Percentiles rank a stretch among this genome's conserved stretches.
Conservation (phyloP, 1,140 invertebrate genomes). For the Drosophila arizonae region DNA sequence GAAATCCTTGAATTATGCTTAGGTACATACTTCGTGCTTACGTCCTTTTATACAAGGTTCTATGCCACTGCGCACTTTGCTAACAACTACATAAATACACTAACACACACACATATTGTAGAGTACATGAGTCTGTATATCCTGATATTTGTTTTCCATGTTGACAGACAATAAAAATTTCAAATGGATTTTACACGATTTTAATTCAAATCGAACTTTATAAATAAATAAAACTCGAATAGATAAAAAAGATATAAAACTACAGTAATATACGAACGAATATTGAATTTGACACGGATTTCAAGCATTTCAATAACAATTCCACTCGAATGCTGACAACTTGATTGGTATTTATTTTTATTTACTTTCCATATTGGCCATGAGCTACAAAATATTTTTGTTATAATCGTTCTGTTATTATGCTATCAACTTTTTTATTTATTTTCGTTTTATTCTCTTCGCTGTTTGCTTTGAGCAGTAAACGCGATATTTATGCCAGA, state of each 20-base stretch:
- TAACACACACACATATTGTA: not conserved
- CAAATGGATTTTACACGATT: constrained; percentile 61
- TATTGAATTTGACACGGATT: constrained; percentile 2
- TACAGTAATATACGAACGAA: not conserved
- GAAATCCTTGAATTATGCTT: constrained; percentile 15
- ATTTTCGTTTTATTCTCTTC: constrained; percentile 1
- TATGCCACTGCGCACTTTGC: constrained; percentile 7
- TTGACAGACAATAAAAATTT: constrained; percentile 21
- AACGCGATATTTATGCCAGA: constrained; percentile 17
- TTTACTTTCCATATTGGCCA: constrained; percentile 11
- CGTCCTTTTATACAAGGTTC: constrained; percentile 13
- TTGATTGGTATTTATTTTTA: constrained; percentile 62
- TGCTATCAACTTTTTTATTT: constrained; percentile 1
- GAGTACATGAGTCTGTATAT: not conserved
- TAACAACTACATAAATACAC: constrained; percentile 7
- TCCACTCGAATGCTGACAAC: constrained; percentile 25
- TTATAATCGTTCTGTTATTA: not conserved
- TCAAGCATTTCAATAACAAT: constrained; percentile 31
- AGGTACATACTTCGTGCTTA: not conserved
- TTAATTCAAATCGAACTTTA: constrained; percentile 8
- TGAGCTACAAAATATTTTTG: constrained; percentile 1
- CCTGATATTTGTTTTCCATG: constrained; percentile 40
- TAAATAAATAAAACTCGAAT: not conserved
- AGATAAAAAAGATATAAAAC: not conserved
- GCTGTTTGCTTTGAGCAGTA: not conserved